Evolutionary conservation across 30 jellyfish, hydroid and myxozoan genomes (phyloP), one percentile per base, ranked within the genome.

Genomic region (Catostylus mosaicus): DNA sequence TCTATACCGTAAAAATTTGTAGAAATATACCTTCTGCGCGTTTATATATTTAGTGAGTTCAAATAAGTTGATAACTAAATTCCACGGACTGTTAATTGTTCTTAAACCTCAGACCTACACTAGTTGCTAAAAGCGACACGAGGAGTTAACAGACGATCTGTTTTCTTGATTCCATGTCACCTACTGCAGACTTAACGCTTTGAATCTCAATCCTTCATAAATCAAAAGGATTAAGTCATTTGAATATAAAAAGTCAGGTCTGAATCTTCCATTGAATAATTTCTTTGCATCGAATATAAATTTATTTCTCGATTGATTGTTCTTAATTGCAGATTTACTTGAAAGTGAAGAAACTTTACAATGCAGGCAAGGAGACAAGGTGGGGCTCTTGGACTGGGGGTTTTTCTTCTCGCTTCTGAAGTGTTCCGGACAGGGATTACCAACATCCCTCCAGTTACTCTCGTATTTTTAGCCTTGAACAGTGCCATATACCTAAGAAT

Each of bases 391-490:
- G 85, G 85, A n/a, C 31, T 82, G 12, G 99, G 96, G 19, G 71
- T 94, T 31, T 29, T 84, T 12, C 75, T 94, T 23, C 80, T 94
- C 0, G 95, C 88, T 20, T 69, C 95, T 6, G 96, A 84, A 75
- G 69, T 94, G 18, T 75, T 74, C 35, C 68, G 93, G 23, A 86
- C 87, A 47, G 99, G 99, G 61, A 14, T 86, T 20, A 78, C 83
- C 9, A 71, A 80, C 67, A 89, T 94, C 18, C 99, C 99, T 0
- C 99, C 99, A 30, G 92, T 88, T 30, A 94, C 99, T 24, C 84
- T 94, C 19, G 89, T 79, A 22, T 76, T 84, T 22, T 68, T 93
- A 9, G 96, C 93, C 29, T 35, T 94, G 18, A 94, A 94, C 81
- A 78, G 79, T 45, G 89, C 90, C 29, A 79, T 89, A 5, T 89